Percentiles rank a stretch among this genome's conserved stretches.
Evolutionary conservation across 2,888 invertebrate species (phyloP).

Genomic region (Protophormia terraenovae): DNA sequence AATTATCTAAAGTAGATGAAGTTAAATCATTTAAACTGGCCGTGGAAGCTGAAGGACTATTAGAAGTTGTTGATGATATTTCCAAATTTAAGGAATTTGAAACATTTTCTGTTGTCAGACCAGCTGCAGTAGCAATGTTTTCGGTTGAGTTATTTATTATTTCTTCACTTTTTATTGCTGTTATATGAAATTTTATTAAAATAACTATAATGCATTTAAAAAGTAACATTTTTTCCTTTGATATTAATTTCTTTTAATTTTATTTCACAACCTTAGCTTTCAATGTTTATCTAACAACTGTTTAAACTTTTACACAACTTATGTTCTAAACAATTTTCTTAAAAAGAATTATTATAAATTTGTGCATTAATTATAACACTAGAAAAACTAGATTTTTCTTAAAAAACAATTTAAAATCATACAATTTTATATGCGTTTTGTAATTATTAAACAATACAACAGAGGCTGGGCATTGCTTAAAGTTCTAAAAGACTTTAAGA

Average conservation of each 20-base stretch:
- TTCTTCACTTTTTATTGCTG: slow-evolving; percentile 17
- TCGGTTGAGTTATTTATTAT: neutral
- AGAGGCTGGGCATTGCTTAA: neutral
- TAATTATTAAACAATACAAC: neutral
- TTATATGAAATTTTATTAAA: neutral
- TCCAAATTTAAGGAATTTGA: neutral
- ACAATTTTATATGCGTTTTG: neutral
- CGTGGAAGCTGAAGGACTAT: neutral
- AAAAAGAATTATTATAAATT: neutral
- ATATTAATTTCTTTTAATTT: neutral
- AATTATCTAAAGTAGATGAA: neutral
- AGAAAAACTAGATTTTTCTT: slow-evolving; percentile 34
- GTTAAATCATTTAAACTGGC: too few relatives aligned
- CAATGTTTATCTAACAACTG: slow-evolving; percentile 58
- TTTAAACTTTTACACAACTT: slow-evolving; percentile 20
- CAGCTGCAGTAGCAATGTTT: neutral
- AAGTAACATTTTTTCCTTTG: slow-evolving; percentile 35
- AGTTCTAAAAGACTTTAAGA: neutral
- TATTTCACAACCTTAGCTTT: slow-evolving; percentile 30
- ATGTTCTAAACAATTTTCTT: slow-evolving; percentile 35
- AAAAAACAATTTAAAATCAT: neutral
- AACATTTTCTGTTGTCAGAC: neutral
- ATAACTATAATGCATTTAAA: neutral
- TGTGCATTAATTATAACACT: neutral
- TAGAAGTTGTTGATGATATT: neutral